Evolutionary conservation across 2,888 invertebrate genomes (phyloP).

Genomic region (Cartodere bifasciata): DNA sequence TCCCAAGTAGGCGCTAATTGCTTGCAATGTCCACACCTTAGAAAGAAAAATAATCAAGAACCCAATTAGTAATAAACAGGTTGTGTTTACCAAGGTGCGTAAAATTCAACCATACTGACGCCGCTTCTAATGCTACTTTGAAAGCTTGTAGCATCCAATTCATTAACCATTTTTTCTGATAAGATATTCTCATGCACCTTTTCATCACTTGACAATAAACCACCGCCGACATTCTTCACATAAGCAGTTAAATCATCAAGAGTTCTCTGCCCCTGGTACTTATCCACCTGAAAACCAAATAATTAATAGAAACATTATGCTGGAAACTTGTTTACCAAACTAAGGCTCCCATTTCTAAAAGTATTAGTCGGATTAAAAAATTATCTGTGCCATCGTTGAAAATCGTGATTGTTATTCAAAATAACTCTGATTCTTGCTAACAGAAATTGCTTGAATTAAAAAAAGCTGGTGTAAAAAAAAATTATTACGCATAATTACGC

Average conservation of each 20-base stretch:
- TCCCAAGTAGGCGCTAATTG: conserved; percentile 74
- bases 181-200: no score
- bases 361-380: no score
- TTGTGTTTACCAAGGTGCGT: conserved; percentile 64
- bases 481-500: no score
- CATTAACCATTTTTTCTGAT: conserved; percentile 6
- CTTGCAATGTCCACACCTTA: conserved; percentile 77
- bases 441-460: no score
- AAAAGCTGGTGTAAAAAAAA: no score
- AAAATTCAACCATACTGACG: conserved; percentile 73
- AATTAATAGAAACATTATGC: conserved; percentile 5
- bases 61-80: not conserved
- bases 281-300: conserved; percentile 47
- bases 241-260: conserved; percentile 58
- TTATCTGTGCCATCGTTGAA: no score
- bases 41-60: conserved; percentile 12
- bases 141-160: conserved; percentile 57
- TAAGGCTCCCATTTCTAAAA: no score
- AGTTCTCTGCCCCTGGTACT: conserved; percentile 54
- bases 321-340: no score
- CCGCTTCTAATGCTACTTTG: conserved; percentile 56
- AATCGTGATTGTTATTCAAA: no score
- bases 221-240: conserved; percentile 53
- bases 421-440: no score
- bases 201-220: conserved; percentile 18